Evolutionary conservation across 2,888 invertebrate genomes (phyloP).

Genomic region (Buathra laborator): DNA sequence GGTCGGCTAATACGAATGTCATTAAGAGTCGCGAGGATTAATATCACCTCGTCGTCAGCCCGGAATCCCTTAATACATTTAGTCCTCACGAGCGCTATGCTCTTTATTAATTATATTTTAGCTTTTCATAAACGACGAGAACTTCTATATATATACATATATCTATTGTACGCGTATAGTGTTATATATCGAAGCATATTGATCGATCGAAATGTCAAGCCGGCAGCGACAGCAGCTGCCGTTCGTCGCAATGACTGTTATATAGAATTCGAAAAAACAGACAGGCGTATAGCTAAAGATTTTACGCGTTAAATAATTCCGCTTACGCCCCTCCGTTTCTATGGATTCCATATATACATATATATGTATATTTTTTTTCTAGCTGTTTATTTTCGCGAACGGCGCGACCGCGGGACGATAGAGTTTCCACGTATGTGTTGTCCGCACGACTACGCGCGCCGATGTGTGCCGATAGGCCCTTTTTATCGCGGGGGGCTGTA

Average conservation of each 20-base stretch:
- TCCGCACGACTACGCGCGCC: neutral
- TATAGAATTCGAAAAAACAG: neutral
- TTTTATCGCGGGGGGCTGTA: conserved; percentile 45
- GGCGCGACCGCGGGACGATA: neutral
- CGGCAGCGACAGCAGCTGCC: neutral
- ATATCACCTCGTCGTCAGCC: neutral
- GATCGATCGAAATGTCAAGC: conserved; percentile 42
- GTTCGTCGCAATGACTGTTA: neutral
- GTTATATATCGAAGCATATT: conserved; percentile 18
- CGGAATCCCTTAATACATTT: neutral
- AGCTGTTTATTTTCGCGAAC: conserved; percentile 31
- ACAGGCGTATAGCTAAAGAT: too few relatives aligned
- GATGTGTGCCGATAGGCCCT: conserved; percentile 28
- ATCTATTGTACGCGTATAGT: neutral
- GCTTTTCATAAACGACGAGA: neutral
- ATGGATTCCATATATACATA: neutral
- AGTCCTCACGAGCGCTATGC: neutral
- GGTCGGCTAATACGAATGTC: conserved; percentile 40
- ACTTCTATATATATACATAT: neutral
- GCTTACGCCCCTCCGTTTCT: neutral
- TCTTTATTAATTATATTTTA: conserved; percentile 27
- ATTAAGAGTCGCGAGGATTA: conserved; percentile 8
- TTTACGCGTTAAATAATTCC: too few relatives aligned
- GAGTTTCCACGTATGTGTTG: neutral
- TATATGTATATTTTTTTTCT: neutral